phyloP scores from a whole-genome alignment of 2,113 vertebrate genomes.

The Suncus etruscus region DNA sequence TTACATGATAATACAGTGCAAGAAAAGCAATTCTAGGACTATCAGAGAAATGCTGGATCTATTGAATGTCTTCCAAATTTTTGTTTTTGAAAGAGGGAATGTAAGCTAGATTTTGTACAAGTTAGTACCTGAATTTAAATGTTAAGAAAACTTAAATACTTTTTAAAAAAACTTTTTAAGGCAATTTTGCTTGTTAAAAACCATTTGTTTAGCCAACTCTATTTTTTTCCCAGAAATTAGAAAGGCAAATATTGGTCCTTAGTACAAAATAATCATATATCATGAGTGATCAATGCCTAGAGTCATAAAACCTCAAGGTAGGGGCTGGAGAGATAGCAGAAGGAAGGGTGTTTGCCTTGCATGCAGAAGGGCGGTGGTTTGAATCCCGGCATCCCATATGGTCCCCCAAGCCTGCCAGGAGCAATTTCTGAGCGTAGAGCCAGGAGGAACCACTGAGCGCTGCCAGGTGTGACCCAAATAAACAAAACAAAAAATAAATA shows the following conservation, averaged over 20 bases:
- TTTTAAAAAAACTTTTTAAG: slow-evolving; percentile 46
- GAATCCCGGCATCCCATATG: no score
- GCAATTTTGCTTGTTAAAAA: neutral
- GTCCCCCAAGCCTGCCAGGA: no score
- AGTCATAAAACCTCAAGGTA: neutral
- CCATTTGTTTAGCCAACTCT: neutral
- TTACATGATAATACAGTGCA: neutral
- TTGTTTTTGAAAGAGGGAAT: slow-evolving; percentile 28
- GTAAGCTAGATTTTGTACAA: slow-evolving; percentile 50
- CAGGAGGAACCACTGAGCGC: no score
- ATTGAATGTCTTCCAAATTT: slow-evolving; percentile 28
- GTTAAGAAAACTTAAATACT: neutral
- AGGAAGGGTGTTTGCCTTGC: no score
- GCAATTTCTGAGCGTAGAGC: no score
- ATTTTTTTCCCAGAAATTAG: neutral
- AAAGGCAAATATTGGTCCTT: neutral
- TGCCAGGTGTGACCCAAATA: no score
- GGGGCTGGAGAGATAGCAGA: no score
- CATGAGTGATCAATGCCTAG: neutral
- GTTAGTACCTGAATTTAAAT: slow-evolving; percentile 49
- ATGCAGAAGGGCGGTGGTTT: no score
- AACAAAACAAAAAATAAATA: no score
- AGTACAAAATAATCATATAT: neutral
- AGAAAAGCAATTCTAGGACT: neutral
- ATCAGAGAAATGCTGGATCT: neutral